These are phyloP conservation scores for Sandelia bainsii DNA, from an alignment of 2,797 vertebrate genomes.

Conservation along the genomic window DNA sequence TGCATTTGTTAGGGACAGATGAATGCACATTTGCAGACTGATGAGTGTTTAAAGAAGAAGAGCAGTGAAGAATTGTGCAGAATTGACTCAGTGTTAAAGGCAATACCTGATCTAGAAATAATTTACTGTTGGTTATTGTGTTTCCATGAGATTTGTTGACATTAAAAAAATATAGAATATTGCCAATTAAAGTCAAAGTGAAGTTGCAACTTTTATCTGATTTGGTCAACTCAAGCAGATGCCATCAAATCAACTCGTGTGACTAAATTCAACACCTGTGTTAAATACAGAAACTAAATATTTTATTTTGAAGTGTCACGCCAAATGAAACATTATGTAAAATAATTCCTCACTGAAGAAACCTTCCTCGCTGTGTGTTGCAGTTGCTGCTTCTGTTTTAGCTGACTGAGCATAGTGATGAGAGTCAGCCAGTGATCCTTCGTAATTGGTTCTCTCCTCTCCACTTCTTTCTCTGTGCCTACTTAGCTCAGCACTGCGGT, in stretches of 20 bases:
- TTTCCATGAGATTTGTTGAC: too few relatives aligned
- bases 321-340: conserved; percentile 36
- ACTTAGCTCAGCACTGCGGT: conserved; percentile 70
- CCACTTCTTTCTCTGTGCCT: conserved; percentile 59
- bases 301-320: conserved; percentile 16
- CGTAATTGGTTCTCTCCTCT: conserved; percentile 72
- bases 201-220: too few relatives aligned
- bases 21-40: too few relatives aligned
- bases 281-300: neutral
- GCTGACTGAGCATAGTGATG: conserved; percentile 70
- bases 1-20: too few relatives aligned
- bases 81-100: too few relatives aligned
- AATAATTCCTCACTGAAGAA: conserved; percentile 22
- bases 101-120: too few relatives aligned
- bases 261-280: neutral
- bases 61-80: too few relatives aligned
- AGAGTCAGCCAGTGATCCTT: conserved; percentile 58
- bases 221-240: too few relatives aligned
- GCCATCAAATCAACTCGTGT: neutral
- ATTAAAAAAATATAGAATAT: too few relatives aligned
- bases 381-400: conserved; percentile 52
- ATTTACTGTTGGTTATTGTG: too few relatives aligned
- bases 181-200: too few relatives aligned
- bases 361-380: conserved; percentile 5
- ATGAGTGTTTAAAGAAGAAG: too few relatives aligned